These are phyloP conservation scores for Epizoanthus scotinus DNA, from an alignment of 92 coral and sea anemone species.

Conservation along the genomic window DNA sequence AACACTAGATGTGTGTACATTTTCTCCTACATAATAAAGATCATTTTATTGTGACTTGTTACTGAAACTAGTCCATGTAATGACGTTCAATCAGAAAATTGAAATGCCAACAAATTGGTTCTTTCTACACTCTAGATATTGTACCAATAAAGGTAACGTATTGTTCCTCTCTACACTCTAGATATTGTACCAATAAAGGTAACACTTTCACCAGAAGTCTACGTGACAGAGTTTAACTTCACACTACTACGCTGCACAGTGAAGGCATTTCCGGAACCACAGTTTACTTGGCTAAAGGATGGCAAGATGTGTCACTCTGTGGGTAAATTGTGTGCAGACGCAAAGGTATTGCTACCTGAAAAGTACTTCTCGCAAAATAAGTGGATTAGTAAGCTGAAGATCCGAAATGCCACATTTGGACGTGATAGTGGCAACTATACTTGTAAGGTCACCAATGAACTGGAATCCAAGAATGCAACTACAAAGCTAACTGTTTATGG, in stretches of 20 bases:
- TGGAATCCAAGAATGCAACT: constrained; percentile 10
- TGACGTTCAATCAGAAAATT: neutral
- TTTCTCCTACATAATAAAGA: no score
- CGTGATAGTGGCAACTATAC: constrained; percentile 5
- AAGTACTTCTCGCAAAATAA: neutral
- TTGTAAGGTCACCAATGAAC: constrained; percentile 24
- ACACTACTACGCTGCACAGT: neutral
- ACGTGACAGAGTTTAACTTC: neutral
- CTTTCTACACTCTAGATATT: constrained; percentile 10
- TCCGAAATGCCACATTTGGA: neutral
- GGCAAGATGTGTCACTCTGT: neutral
- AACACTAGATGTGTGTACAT: no score
- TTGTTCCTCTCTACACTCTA: neutral
- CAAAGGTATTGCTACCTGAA: neutral
- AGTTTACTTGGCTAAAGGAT: constrained; percentile 7
- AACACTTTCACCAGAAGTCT: neutral
- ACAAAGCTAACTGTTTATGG: constrained; percentile 12
- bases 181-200: constrained; percentile 19
- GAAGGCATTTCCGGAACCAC: constrained; percentile 26
- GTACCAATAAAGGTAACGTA: constrained; percentile 10
- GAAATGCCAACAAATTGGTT: no score
- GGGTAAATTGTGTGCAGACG: neutral
- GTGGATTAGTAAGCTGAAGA: neutral
- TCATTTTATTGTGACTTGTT: no score
- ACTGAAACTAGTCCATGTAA: no score